Conservation (phyloP, 2,113 vertebrate genomes). For the Acrocephalus arundinaceus region DNA sequence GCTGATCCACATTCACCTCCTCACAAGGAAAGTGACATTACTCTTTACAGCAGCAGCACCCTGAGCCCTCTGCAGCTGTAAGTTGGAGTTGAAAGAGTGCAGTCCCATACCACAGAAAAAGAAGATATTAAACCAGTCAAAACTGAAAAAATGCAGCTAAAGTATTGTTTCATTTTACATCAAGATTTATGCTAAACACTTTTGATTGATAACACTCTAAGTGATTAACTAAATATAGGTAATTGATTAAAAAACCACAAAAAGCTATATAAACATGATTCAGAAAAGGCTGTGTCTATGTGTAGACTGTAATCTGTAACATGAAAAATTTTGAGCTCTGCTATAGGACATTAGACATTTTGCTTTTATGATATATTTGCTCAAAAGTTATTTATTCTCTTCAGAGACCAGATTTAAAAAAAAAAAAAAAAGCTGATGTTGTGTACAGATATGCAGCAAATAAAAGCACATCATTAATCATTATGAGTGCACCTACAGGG, state of each 20-base stretch:
- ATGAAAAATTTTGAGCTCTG: not conserved
- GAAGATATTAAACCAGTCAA: not conserved
- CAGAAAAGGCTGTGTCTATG: not conserved
- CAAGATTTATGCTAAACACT: not conserved
- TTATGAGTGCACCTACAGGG: not conserved
- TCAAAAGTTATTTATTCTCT: not conserved
- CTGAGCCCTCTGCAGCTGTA: not conserved
- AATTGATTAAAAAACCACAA: not conserved
- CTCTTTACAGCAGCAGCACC: not conserved
- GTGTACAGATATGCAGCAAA: not conserved
- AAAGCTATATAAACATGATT: not conserved
- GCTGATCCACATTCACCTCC: not conserved
- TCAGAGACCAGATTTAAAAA: not conserved
- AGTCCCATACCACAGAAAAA: not conserved
- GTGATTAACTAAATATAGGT: not conserved
- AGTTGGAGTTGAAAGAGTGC: not conserved
- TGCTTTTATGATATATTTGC: not conserved
- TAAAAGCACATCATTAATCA: slow-evolving; percentile 31
- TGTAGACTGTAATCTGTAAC: not conserved
- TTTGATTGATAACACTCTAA: not conserved
- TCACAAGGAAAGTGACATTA: not conserved
- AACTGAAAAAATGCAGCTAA: not conserved
- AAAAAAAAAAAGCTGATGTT: not conserved
- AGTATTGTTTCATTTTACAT: not conserved
- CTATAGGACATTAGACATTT: not conserved